Evolutionary conservation across 2,797 vertebrate genomes (phyloP).

Genomic region (Arremon aurantiirostris): DNA sequence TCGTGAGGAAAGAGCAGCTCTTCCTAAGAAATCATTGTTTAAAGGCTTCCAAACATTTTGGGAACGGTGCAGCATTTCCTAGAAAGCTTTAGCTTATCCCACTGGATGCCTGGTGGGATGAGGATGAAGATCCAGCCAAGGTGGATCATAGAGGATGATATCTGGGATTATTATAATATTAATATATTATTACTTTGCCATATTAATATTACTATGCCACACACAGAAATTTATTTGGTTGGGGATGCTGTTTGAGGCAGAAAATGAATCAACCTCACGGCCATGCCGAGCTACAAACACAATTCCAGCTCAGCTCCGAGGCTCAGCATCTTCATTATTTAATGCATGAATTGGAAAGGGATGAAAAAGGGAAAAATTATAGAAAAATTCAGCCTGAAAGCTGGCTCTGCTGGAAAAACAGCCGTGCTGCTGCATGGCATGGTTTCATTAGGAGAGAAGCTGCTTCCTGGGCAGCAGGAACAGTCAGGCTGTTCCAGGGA

Average conservation of each 20-base stretch:
- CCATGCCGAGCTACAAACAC: rapidly evolving
- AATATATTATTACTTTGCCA: background rate
- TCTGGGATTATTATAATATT: background rate
- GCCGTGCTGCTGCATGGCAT: background rate
- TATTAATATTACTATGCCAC: background rate
- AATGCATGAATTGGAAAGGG: background rate
- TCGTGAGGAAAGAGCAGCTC: background rate
- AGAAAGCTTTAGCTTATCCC: background rate
- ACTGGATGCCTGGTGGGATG: rapidly evolving
- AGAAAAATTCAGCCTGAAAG: background rate
- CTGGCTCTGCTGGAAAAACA: background rate
- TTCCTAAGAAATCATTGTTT: background rate
- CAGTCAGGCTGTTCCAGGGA: background rate
- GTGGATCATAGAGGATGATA: background rate
- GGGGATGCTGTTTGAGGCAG: background rate
- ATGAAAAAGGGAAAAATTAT: background rate
- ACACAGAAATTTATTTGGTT: background rate
- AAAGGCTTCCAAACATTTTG: slow-evolving; percentile 19
- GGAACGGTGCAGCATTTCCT: background rate
- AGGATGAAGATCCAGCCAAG: background rate
- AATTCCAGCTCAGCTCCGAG: rapidly evolving
- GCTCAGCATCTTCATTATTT: background rate
- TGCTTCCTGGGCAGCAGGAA: background rate
- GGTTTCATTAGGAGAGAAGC: background rate
- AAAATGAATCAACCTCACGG: background rate